Percentiles rank a stretch among this genome's conserved stretches.
phyloP scores from a whole-genome alignment of 1,140 invertebrate species.

The Heliconius hermathena region DNA sequence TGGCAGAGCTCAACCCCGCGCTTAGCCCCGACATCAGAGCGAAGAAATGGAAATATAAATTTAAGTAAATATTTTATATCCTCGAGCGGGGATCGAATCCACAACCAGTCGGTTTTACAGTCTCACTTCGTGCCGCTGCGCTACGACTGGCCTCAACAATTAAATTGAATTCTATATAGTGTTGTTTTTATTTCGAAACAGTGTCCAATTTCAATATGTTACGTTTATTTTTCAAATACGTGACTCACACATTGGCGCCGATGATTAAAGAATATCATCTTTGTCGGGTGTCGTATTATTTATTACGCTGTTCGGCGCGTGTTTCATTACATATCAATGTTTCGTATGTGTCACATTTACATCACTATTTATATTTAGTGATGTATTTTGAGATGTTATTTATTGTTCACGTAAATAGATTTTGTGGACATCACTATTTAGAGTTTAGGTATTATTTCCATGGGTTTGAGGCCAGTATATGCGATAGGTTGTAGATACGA shows the following conservation, averaged over 20 bases:
- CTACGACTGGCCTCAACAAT: too few species aligned
- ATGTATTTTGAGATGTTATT: slow-evolving; percentile 7
- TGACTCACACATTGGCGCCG: neutral
- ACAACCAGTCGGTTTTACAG: too few species aligned
- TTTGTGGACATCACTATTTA: neutral
- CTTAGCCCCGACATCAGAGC: too few species aligned
- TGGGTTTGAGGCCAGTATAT: too few species aligned
- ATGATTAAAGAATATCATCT: neutral
- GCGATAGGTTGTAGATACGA: too few species aligned
- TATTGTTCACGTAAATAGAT: neutral
- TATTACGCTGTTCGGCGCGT: neutral
- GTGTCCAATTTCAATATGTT: neutral
- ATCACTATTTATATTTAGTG: slow-evolving; percentile 10
- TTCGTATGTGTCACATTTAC: neutral
- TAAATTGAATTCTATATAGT: too few species aligned
- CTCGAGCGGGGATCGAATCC: too few species aligned
- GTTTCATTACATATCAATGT: slow-evolving; percentile 4
- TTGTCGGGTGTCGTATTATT: slow-evolving; percentile 7
- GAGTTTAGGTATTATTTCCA: too few species aligned
- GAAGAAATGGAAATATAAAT: too few species aligned
- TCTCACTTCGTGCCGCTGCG: too few species aligned
- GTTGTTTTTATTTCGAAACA: neutral
- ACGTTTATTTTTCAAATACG: neutral
- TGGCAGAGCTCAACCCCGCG: too few species aligned
- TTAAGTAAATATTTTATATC: too few species aligned